Conservation (phyloP, 2,797 vertebrate species). For the Enteromius radiatus region DNA sequence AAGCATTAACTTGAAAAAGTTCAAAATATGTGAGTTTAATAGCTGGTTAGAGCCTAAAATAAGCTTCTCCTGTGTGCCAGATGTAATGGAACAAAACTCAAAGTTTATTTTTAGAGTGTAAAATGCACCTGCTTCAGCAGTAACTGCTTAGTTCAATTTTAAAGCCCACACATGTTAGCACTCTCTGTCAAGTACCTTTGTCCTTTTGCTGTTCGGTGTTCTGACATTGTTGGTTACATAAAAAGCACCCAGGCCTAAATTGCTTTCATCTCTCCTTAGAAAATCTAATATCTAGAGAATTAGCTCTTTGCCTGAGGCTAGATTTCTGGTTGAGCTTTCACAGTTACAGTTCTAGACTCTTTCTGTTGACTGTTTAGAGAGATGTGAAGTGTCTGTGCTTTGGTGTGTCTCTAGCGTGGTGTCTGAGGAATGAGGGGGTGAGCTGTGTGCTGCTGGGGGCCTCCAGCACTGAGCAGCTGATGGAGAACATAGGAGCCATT, state of each 20-base stretch:
- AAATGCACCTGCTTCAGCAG: background rate
- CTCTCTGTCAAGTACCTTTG: constrained; percentile 6
- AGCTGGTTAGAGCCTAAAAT: constrained; percentile 5
- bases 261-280: constrained; percentile 5
- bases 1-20: background rate
- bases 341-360: background rate
- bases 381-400: constrained; percentile 9
- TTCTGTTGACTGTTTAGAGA: constrained; percentile 12
- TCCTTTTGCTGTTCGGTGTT: constrained; percentile 19
- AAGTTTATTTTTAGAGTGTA: constrained; percentile 20
- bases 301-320: background rate
- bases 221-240: constrained; percentile 17
- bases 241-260: background rate
- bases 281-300: background rate
- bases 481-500: constrained; percentile 93
- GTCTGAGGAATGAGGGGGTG: constrained; percentile 89
- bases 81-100: background rate
- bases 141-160: background rate
- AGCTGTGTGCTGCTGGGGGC: constrained; percentile 91
- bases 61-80: background rate
- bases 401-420: constrained; percentile 85
- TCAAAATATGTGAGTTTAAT: background rate
- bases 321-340: background rate
- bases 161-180: constrained; percentile 21
- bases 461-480: constrained; percentile 87